A percentile compares a stretch with the other conserved stretches of the same genome.
phyloP scores from a whole-genome alignment of 2,113 vertebrate species.

The Chascanopsetta lugubris region DNA sequence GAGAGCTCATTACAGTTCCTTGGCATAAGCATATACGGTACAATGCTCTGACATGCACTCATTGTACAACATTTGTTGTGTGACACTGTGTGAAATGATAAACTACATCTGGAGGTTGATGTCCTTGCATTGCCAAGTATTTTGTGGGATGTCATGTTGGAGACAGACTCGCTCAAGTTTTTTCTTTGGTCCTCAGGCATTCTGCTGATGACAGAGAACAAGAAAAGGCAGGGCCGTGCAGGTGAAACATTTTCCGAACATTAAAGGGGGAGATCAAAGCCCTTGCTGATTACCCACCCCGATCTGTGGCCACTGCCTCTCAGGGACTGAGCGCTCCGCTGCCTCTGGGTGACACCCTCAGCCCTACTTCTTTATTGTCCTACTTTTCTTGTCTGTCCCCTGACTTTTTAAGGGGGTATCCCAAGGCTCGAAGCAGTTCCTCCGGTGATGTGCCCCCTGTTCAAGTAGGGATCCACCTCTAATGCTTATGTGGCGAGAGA shows the following conservation, averaged over 20 bases:
- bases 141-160: constrained; percentile 2
- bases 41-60: background rate
- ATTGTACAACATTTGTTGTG: constrained; percentile 1
- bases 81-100: background rate
- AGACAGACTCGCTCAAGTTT: constrained; percentile 11
- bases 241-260: constrained; percentile 63
- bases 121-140: background rate
- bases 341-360: constrained; percentile 56
- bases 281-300: constrained; percentile 31
- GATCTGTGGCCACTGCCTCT: constrained; percentile 41
- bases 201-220: constrained; percentile 37
- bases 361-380: constrained; percentile 54
- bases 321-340: constrained; percentile 49
- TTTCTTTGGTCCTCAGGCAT: constrained; percentile 5
- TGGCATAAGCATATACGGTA: background rate
- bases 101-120: background rate
- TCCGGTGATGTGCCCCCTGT: background rate
- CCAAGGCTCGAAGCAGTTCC: background rate
- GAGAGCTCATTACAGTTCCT: constrained; percentile 33
- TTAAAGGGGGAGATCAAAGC: constrained; percentile 73
- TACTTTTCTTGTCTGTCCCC: constrained; percentile 11
- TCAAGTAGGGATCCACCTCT: constrained; percentile 35
- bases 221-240: constrained; percentile 54
- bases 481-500: constrained; percentile 51
- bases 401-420: constrained; percentile 4